Base-by-base conservation (phyloP, 2,888 invertebrate species). In the Diabrotica balteata region DNA sequence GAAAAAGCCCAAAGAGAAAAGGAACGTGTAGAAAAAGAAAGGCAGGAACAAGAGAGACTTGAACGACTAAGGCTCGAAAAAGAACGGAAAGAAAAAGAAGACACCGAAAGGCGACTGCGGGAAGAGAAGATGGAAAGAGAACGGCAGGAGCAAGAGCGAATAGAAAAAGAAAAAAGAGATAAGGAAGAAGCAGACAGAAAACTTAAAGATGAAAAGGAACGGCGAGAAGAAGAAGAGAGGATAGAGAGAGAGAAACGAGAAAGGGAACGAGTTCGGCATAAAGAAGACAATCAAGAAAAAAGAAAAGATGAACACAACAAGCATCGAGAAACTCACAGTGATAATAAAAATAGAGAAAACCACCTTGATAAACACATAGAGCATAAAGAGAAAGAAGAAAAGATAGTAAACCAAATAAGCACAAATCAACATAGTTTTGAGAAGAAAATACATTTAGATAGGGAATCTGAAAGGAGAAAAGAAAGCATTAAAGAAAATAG, bases 271-370 rank as follows among this genome's bases (percentile, higher is more conserved):
- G 55, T 53, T 64, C 64, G 80, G 73, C 76, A 79, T 74, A 83
- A 82, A 80, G 81, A 83, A 63, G 81, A 83, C 80, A 82, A 83
- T 80, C 82, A 83, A 71, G 80, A 83, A 52, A 80, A 83, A 72
- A 83, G 85, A 51, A 85, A 86, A 78, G 87, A 88, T 66, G 86
- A 86, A 73, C 84, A 87, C 71, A 73, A 84, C 8, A 9, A 42
- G 78, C 86, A 86, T 83, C 79, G 84, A 85, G 88, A 88, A 66
- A 87, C 85, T 80, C 84, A 86, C 77, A 86, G 79, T 73, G 82
- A 82, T 67, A 74, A 63, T 54, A 80, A 79, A 74, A 79, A 81
- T 72, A 79, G 76, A 73, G 81, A 82, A 69, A 78, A 77, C 63
- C 76, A 74, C 59, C 84, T 80, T 80, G 76, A 76, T 71, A 75